These are phyloP conservation scores for Lophotriccus pileatus DNA, from an alignment of 2,797 vertebrate genomes.

Conservation along the genomic window DNA sequence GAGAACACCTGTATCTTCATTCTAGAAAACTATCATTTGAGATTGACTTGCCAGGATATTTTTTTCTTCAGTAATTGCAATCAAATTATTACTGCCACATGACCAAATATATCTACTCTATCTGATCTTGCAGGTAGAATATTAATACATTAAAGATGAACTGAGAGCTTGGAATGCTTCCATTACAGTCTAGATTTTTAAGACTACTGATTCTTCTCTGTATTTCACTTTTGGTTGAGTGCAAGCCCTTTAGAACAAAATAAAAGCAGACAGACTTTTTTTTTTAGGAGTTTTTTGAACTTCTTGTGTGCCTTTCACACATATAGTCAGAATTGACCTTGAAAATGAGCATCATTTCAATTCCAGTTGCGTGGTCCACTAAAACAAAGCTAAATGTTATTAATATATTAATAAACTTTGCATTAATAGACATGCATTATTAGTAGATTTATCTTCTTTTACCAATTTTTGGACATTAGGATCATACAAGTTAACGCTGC, in stretches of 20 bases:
- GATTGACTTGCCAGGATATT: background rate
- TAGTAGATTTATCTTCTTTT: background rate
- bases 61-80: background rate
- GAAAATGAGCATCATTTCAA: background rate
- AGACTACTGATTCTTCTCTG: background rate
- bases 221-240: background rate
- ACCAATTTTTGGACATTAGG: slow-evolving; percentile 4
- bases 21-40: background rate
- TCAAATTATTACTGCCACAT: background rate
- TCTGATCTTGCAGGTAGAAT: background rate
- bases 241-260: background rate
- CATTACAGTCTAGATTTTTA: background rate
- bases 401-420: background rate
- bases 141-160: background rate
- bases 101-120: background rate
- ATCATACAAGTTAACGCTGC: slow-evolving; percentile 9
- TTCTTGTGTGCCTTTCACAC: background rate
- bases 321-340: background rate
- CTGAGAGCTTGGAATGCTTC: background rate
- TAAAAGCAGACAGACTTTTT: background rate
- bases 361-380: background rate
- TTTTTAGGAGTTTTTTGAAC: background rate
- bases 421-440: background rate
- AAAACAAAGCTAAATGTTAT: background rate
- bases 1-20: background rate